Conservation (phyloP, 2,113 vertebrate species). For the Nyctereutes procyonoides region DNA sequence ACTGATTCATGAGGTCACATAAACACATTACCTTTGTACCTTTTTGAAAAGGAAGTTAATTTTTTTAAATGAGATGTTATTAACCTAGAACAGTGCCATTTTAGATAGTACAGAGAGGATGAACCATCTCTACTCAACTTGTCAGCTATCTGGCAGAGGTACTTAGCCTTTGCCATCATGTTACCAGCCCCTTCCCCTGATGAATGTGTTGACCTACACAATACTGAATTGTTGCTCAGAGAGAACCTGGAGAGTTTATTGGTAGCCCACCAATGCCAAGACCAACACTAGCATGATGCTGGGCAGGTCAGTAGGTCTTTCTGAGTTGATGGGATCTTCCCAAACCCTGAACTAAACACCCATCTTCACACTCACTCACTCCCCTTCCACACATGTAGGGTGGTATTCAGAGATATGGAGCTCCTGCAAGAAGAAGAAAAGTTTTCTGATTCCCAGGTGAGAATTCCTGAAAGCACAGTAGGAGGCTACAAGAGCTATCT, state of each 20-base stretch:
- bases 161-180: constrained; percentile 98
- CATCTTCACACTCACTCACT: neutral
- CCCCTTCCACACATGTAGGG: neutral
- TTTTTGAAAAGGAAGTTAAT: neutral
- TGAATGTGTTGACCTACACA: neutral
- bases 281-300: too few species aligned
- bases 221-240: neutral
- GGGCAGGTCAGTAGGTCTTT: neutral
- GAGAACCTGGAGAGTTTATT: neutral
- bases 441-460: neutral
- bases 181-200: neutral
- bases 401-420: neutral
- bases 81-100: neutral
- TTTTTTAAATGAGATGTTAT: neutral
- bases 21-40: neutral
- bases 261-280: neutral
- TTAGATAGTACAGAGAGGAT: too few species aligned
- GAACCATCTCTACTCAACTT: constrained; percentile 87
- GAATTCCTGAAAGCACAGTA: neutral
- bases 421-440: neutral
- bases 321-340: neutral
- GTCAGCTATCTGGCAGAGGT: constrained; percentile 96
- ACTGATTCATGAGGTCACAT: neutral
- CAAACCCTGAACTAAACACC: neutral
- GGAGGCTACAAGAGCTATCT: neutral